Percentiles rank a stretch among this genome's conserved stretches.
Conservation (phyloP, 2,888 invertebrate species). For the Congeria kusceri region DNA sequence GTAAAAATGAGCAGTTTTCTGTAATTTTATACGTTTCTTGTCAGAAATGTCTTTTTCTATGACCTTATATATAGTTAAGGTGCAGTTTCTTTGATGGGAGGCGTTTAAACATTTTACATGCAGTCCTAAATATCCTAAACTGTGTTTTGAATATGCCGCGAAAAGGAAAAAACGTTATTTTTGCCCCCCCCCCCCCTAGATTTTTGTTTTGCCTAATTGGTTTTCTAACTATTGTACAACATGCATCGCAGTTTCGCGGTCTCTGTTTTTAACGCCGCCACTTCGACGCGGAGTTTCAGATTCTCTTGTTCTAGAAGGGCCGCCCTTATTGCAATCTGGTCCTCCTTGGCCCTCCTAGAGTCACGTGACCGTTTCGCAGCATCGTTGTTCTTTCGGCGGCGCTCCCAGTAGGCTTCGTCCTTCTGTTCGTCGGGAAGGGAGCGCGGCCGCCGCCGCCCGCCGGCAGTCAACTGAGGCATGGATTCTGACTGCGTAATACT, state of each 20-base stretch:
- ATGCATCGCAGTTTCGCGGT: slow-evolving; percentile 88
- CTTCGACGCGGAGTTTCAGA: slow-evolving; percentile 90
- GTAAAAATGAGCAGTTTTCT: no score
- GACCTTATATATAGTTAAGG: no score
- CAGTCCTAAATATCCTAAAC: no score
- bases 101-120: no score
- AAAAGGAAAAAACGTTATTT: no score
- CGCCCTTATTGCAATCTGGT: slow-evolving; percentile 95
- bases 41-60: no score
- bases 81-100: no score
- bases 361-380: slow-evolving; percentile 98
- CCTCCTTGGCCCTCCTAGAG: slow-evolving; percentile 94
- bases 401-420: slow-evolving; percentile 94
- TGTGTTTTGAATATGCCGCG: no score
- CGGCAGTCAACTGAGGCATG: slow-evolving; percentile 41
- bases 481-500: slow-evolving; percentile 17
- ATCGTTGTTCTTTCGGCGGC: slow-evolving; percentile 95
- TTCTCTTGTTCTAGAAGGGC: slow-evolving; percentile 95
- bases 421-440: slow-evolving; percentile 86
- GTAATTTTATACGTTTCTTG: no score
- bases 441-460: slow-evolving; percentile 74
- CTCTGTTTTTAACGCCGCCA: slow-evolving; percentile 89
- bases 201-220: no score
- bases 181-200: no score
- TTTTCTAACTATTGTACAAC: slow-evolving; percentile 83